Evolutionary conservation across 2,888 invertebrate genomes (phyloP).

Genomic region (Nephrotoma flavescens): DNA sequence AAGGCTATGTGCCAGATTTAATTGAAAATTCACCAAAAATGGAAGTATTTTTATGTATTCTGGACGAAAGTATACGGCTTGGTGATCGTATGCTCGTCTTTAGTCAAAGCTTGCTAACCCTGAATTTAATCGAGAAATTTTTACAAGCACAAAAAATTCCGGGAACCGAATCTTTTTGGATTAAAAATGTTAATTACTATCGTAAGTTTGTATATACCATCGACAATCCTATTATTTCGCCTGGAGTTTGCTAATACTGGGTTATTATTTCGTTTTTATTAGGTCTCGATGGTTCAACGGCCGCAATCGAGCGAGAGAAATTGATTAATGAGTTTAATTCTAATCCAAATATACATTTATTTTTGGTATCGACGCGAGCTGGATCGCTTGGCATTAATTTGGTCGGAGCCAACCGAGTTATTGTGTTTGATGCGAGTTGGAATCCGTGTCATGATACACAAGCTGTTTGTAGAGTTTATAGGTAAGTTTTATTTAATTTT

Average conservation of each 20-base stretch:
- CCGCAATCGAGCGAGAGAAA: constrained; percentile 86
- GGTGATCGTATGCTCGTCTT: constrained; percentile 90
- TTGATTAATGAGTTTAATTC: constrained; percentile 92
- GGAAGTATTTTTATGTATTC: constrained; percentile 79
- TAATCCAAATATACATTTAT: constrained; percentile 72
- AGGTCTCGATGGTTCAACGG: constrained; percentile 92
- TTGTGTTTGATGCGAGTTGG: constrained; percentile 97
- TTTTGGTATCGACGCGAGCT: constrained; percentile 91
- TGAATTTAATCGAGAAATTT: constrained; percentile 90
- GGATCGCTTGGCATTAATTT: constrained; percentile 95
- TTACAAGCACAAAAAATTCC: constrained; percentile 57
- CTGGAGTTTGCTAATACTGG: background rate
- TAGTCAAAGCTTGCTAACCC: constrained; percentile 88
- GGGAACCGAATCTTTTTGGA: constrained; percentile 62
- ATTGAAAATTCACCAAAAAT: constrained; percentile 92
- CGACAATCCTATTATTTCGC: no score
- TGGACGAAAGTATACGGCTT: constrained; percentile 71
- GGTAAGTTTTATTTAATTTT: constrained; percentile 16
- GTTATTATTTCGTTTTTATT: constrained; percentile 7
- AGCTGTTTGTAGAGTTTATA: constrained; percentile 91
- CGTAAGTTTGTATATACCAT: constrained; percentile 43
- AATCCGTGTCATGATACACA: constrained; percentile 98
- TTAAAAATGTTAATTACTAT: constrained; percentile 75
- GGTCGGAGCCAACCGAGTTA: constrained; percentile 92
- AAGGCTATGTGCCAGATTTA: constrained; percentile 74